These are phyloP conservation scores for Zeus faber DNA, from an alignment of 2,113 vertebrate genomes.

Conservation along the genomic window DNA sequence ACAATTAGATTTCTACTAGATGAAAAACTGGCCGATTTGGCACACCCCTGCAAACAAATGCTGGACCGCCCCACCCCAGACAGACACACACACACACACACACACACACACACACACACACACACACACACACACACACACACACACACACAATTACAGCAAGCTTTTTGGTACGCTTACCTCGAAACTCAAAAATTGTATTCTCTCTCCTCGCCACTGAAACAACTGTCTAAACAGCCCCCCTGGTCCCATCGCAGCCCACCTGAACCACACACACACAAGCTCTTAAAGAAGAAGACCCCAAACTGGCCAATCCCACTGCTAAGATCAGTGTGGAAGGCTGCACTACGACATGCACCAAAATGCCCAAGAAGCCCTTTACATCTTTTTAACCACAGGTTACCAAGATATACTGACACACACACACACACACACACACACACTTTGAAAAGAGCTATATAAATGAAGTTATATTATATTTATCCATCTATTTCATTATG, in stretches of 20 bases:
- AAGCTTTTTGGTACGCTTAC: constrained; percentile 33
- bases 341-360: constrained; percentile 1
- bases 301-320: neutral
- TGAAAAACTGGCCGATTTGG: constrained; percentile 17
- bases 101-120: constrained; percentile 3
- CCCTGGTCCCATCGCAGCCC: neutral
- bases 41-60: constrained; percentile 2
- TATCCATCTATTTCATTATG: too few relatives aligned
- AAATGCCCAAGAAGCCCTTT: too few relatives aligned
- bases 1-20: constrained; percentile 42
- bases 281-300: too few relatives aligned
- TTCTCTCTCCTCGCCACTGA: constrained; percentile 17
- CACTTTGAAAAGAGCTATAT: neutral
- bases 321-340: neutral
- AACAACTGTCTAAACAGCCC: constrained; percentile 26
- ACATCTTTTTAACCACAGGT: too few relatives aligned
- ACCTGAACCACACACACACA: neutral
- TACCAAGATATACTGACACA: too few relatives aligned
- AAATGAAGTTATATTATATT: too few relatives aligned
- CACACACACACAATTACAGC: neutral
- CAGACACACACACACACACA: neutral
- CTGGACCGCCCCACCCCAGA: neutral
- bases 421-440: too few relatives aligned
- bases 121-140: constrained; percentile 14
- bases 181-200: constrained; percentile 14